These are phyloP conservation scores for Eretmocerus hayati DNA, from an alignment of 2,888 invertebrate genomes.

Conservation along the genomic window DNA sequence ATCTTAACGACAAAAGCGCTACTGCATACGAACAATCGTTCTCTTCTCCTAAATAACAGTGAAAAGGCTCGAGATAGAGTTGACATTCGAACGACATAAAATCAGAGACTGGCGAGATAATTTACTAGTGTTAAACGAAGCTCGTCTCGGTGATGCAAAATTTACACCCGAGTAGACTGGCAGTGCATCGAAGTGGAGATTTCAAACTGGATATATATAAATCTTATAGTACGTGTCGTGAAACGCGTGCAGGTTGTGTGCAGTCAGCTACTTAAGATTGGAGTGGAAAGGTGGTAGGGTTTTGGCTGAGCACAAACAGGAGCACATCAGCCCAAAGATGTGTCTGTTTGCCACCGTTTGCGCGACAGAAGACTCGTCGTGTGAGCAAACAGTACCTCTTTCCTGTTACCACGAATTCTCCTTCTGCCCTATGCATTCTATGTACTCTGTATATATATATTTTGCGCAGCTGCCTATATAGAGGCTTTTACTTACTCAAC, in stretches of 20 bases:
- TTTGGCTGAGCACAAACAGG: constrained; percentile 10
- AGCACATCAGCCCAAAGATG: not conserved
- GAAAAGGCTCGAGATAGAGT: no score
- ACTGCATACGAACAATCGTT: no score
- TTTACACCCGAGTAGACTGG: no score
- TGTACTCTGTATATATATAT: no score
- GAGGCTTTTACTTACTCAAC: no score
- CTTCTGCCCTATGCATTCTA: not conserved
- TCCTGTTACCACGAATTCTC: not conserved
- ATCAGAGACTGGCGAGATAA: no score
- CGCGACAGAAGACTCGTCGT: not conserved
- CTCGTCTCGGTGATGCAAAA: no score
- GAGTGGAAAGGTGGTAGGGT: constrained; percentile 21
- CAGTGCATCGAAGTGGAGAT: not conserved
- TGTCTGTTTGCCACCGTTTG: constrained; percentile 9
- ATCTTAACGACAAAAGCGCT: no score
- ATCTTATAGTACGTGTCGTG: not conserved
- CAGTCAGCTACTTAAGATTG: constrained; percentile 4
- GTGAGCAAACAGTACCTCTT: constrained; percentile 10
- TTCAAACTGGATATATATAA: not conserved
- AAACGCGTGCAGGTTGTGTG: constrained; percentile 3
- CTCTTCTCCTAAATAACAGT: no score
- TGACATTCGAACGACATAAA: no score
- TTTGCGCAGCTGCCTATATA: no score
- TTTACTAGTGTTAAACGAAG: no score